Evolutionary conservation across 2,113 vertebrate genomes (phyloP).

Genomic region (Pelvicachromis taeniatus): DNA sequence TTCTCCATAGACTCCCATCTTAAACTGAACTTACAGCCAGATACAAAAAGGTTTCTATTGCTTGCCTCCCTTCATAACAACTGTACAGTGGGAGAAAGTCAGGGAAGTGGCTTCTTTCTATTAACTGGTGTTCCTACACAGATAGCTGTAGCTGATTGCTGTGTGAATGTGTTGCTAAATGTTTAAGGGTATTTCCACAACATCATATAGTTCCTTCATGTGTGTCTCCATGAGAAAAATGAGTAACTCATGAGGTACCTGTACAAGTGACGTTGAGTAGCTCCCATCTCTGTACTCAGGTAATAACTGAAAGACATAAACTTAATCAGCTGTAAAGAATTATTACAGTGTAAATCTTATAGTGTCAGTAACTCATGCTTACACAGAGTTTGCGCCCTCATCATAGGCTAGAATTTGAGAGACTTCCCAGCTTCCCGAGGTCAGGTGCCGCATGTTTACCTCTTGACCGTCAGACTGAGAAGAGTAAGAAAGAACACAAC

Average conservation of each 20-base stretch:
- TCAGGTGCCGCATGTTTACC: constrained; percentile 62
- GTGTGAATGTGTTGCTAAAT: background rate
- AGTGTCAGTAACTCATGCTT: background rate
- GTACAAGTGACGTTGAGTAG: constrained; percentile 64
- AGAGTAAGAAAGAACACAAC: background rate
- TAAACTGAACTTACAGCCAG: no score
- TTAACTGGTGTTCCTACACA: background rate
- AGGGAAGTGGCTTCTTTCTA: background rate
- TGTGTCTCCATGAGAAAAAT: background rate
- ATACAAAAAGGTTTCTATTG: no score
- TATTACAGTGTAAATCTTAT: background rate
- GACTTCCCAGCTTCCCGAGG: constrained; percentile 75
- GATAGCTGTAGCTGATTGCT: background rate
- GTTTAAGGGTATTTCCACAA: background rate
- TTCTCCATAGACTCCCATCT: background rate
- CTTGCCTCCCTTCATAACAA: no score
- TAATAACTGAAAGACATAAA: constrained; percentile 63
- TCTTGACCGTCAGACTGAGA: constrained; percentile 44
- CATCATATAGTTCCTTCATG: background rate
- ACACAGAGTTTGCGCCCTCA: constrained; percentile 52
- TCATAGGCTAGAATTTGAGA: constrained; percentile 59
- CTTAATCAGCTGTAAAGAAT: background rate
- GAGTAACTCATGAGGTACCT: constrained; percentile 31
- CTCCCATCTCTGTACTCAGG: constrained; percentile 63
- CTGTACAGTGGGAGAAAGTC: background rate